phyloP scores from a whole-genome alignment of 2,797 vertebrate species.

The Sitta carolinensis region DNA sequence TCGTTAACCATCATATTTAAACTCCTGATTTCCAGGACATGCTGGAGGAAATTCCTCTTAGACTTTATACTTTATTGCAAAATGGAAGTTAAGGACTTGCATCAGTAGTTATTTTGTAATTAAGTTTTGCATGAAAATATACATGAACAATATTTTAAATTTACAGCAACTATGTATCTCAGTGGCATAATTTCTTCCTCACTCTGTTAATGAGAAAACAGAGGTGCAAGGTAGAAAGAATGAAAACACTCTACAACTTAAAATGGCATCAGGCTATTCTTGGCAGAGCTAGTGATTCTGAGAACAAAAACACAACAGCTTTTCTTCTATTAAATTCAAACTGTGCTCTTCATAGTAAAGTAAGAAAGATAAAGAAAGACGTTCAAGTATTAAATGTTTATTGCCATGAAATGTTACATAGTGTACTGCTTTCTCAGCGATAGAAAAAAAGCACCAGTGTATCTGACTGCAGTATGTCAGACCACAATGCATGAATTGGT shows the following conservation, averaged over 20 bases:
- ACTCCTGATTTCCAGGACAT: neutral
- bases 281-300: neutral
- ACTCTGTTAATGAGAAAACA: neutral
- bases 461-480: neutral
- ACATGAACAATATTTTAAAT: neutral
- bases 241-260: neutral
- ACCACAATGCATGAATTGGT: neutral
- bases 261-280: neutral
- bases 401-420: neutral
- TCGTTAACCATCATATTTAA: neutral
- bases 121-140: neutral
- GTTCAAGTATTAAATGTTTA: neutral
- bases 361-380: neutral
- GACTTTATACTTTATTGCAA: neutral
- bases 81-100: neutral
- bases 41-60: neutral
- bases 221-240: neutral
- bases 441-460: neutral
- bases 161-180: neutral
- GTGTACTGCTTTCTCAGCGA: neutral
- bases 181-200: neutral
- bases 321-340: neutral
- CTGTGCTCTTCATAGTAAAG: neutral
- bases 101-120: neutral
- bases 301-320: neutral